A percentile compares a stretch with the other conserved stretches of the same genome.
Evolutionary conservation across 2,888 invertebrate genomes (phyloP).

Genomic region (Mesodorylaimus sp.): DNA sequence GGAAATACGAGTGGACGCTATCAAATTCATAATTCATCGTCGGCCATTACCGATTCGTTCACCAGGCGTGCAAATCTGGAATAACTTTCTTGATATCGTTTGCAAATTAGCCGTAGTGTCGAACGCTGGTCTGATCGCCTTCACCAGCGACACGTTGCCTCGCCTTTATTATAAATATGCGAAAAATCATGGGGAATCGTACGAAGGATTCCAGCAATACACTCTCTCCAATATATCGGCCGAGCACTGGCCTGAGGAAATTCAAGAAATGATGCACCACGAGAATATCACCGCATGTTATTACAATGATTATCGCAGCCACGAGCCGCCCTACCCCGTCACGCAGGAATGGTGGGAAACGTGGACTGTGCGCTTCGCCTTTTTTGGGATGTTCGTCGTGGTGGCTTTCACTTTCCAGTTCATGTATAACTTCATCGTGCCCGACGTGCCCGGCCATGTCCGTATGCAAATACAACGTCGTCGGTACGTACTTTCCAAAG

Average conservation of each 20-base stretch:
- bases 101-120: constrained; percentile 77
- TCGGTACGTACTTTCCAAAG: no score
- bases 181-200: no score
- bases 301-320: neutral
- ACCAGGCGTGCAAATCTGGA: constrained; percentile 30
- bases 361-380: neutral
- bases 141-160: constrained; percentile 86
- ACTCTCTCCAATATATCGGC: no score
- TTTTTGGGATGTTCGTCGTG: neutral
- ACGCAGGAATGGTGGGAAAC: neutral
- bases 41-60: constrained; percentile 1
- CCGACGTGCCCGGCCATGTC: neutral
- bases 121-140: constrained; percentile 86
- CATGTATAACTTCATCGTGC: neutral
- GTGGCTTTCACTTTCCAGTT: neutral
- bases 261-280: no score
- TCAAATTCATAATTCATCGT: neutral
- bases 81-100: constrained; percentile 68
- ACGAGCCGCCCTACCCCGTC: neutral
- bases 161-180: constrained; percentile 32
- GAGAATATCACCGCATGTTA: no score
- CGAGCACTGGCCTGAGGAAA: no score
- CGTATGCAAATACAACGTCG: no score
- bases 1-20: constrained; percentile 2
- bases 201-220: no score